Percentiles rank a stretch among this genome's conserved stretches.
Evolutionary conservation across 2,888 invertebrate species (phyloP).

Genomic region (Cosmopolites sordidus): DNA sequence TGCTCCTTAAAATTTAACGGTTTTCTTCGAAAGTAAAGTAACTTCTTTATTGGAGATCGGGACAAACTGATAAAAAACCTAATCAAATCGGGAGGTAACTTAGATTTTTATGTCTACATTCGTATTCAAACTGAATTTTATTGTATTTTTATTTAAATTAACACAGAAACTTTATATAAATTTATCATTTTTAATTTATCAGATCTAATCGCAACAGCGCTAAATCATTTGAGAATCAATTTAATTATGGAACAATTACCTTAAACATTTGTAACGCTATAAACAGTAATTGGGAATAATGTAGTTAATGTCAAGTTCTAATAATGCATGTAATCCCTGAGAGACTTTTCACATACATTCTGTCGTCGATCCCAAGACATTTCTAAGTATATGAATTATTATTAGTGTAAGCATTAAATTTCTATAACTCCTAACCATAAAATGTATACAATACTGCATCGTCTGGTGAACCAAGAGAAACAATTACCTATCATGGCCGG

Average conservation of each 20-base stretch:
- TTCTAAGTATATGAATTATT: no score
- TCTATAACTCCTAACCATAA: no score
- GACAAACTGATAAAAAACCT: slow-evolving; percentile 29
- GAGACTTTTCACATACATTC: not conserved
- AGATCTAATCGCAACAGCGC: no score
- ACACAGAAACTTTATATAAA: not conserved
- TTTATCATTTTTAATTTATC: no score
- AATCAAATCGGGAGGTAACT: slow-evolving; percentile 27
- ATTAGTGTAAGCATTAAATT: no score
- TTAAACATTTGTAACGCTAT: not conserved
- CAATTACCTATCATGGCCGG: no score
- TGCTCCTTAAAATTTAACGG: slow-evolving; percentile 29
- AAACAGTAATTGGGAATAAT: not conserved
- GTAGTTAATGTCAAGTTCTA: not conserved
- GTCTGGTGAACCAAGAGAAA: no score
- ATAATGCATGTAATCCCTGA: not conserved
- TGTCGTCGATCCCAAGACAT: no score
- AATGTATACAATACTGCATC: no score
- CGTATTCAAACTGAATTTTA: slow-evolving; percentile 17
- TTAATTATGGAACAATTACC: no score
- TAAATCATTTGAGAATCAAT: no score
- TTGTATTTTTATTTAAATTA: slow-evolving; percentile 26
- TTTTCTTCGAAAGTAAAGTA: slow-evolving; percentile 27
- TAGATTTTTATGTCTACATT: slow-evolving; percentile 18
- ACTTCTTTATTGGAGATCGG: slow-evolving; percentile 30